Percentiles rank a stretch among this genome's conserved stretches.
phyloP scores from a whole-genome alignment of 2,113 vertebrate species.

The Amphiprion ocellaris region DNA sequence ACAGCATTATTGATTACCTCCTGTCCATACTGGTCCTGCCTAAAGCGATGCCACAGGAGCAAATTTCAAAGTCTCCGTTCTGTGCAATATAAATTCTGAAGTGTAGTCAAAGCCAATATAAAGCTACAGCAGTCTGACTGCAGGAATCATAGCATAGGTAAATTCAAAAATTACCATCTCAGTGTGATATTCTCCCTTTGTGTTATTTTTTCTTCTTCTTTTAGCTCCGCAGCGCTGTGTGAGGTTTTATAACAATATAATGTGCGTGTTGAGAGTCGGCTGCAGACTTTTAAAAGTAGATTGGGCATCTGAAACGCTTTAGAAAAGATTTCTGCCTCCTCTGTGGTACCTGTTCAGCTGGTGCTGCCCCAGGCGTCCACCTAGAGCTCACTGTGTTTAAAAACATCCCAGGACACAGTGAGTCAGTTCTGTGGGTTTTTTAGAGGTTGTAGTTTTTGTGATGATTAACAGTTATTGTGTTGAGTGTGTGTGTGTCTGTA shows the following conservation, averaged over 20 bases:
- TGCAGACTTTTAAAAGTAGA: not conserved
- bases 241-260: not conserved
- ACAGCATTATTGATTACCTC: not conserved
- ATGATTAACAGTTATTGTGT: not conserved
- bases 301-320: not conserved
- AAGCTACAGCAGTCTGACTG: no score
- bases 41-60: not conserved
- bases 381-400: not conserved
- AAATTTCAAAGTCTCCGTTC: no score
- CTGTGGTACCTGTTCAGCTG: not conserved
- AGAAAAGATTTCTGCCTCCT: not conserved
- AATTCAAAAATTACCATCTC: no score
- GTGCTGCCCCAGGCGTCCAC: not conserved
- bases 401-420: not conserved
- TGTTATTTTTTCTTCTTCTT: no score
- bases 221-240: not conserved
- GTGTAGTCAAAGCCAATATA: no score
- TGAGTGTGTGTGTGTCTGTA: no score
- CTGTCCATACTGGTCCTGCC: not conserved
- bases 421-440: conserved; percentile 12
- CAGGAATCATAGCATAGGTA: no score
- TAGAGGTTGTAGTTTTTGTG: not conserved
- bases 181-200: no score
- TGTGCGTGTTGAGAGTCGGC: not conserved
- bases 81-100: no score